Evolutionary conservation across 2,113 vertebrate genomes (phyloP).

Genomic region (Nymphicus hollandicus): DNA sequence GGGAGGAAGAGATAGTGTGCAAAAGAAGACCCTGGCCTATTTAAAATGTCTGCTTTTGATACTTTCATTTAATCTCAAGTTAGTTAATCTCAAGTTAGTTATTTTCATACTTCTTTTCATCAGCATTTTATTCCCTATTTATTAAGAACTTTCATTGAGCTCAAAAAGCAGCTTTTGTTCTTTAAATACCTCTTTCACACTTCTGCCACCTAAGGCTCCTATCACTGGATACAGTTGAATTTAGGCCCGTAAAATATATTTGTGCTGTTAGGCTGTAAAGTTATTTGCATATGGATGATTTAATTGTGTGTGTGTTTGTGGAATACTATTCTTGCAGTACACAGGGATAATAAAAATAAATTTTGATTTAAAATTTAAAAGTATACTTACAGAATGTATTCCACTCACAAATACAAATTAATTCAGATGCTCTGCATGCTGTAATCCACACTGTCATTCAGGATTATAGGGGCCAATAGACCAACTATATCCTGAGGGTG

Average conservation of each 20-base stretch:
- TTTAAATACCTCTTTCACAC: neutral
- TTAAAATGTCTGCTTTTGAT: neutral
- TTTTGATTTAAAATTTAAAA: neutral
- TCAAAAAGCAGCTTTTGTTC: neutral
- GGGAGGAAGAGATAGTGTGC: neutral
- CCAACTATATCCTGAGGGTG: conserved; percentile 4
- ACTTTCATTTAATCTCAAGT: neutral
- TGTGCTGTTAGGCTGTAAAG: neutral
- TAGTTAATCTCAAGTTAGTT: neutral
- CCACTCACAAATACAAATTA: neutral
- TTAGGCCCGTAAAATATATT: neutral
- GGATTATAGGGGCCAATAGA: neutral
- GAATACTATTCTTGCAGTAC: neutral
- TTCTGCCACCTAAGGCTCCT: neutral
- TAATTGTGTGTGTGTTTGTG: neutral
- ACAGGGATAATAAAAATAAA: neutral
- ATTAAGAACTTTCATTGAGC: neutral
- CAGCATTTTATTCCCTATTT: neutral
- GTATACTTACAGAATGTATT: neutral
- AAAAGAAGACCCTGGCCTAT: neutral
- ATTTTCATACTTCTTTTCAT: neutral
- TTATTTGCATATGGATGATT: neutral
- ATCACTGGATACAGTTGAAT: neutral
- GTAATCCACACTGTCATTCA: conserved; percentile 49
- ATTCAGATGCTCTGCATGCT: conserved; percentile 13